Evolutionary conservation across 2,888 invertebrate species (phyloP), one percentile per base, ranked within the genome.

Genomic region (Deilephila porcellus): DNA sequence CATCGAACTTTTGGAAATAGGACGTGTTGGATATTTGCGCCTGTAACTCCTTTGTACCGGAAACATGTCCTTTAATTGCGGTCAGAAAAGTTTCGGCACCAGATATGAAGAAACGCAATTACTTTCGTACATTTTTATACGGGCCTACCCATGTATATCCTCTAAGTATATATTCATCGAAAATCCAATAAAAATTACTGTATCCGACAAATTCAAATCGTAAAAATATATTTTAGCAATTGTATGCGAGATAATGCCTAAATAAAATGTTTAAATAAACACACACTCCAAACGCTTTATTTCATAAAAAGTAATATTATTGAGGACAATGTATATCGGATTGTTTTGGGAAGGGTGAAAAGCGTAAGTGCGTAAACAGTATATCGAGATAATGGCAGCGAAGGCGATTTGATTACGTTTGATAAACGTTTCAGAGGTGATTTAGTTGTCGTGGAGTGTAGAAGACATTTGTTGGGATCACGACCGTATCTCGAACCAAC

Each of bases 381-480:
- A 52, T 67, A 52, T 29, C 45, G 45, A 52, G 52, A 52, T 67
- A 67, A 52, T 52, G 67, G 52, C 14, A 20, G 20, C 20, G 52
- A 20, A 67, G 25, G 45, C 67, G 67, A 67, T 67, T 67, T 81
- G 79, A 81, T 79, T 76, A 78, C 80, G 77, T 79, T 82, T 82
- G 84, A 87, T 84, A 86, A 86, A 85, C 81, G 82, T 83, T 81
- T 80, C 82, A 78, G 82, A 83, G 81, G 84, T 85, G 86, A 90
- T 88, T 89, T 86, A 88, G 85, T 84, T 87, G 86, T 87, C 86
- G 86, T 82, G 85, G 85, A 88, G 87, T 88, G 88, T 89, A 88
- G 85, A 86, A 87, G 89, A 90, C 91, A 90, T 92, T 91, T 90
- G 92, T 90, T 83, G 91, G 89, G 92, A 91, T 91, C 92, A 90